phyloP scores from a whole-genome alignment of 1,140 invertebrate genomes.

The Charaxes varanes region DNA sequence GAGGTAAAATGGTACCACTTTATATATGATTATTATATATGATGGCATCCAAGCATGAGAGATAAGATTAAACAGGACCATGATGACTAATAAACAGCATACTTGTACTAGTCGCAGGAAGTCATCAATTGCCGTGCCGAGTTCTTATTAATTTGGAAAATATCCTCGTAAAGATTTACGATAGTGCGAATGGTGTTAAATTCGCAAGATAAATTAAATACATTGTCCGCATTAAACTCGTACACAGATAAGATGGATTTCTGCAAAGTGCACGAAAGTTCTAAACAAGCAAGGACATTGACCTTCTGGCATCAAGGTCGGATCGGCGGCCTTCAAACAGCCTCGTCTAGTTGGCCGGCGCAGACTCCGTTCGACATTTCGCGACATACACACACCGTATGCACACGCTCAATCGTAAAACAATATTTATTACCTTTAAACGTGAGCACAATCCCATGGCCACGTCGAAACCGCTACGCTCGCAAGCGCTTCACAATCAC shows the following conservation, averaged over 20 bases:
- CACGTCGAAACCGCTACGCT: slow-evolving; percentile 46
- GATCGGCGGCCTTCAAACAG: slow-evolving; percentile 66
- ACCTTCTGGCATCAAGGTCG: slow-evolving; percentile 67
- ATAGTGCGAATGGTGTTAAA: no score
- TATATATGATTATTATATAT: no score
- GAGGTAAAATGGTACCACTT: no score
- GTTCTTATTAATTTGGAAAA: background rate
- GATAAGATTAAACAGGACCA: background rate
- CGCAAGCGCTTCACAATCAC: slow-evolving; percentile 36
- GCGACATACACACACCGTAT: slow-evolving; percentile 36
- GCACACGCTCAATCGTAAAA: slow-evolving; percentile 27
- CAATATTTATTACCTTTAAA: slow-evolving; percentile 65
- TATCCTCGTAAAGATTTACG: no score
- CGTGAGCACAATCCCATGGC: slow-evolving; percentile 57
- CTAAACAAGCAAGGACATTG: slow-evolving; percentile 57
- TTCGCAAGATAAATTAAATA: no score
- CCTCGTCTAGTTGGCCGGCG: slow-evolving; percentile 54
- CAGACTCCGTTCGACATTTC: slow-evolving; percentile 40
- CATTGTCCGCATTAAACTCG: no score
- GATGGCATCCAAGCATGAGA: no score
- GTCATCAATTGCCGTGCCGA: background rate
- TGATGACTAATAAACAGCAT: background rate
- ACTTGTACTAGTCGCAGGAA: background rate
- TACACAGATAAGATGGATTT: no score
- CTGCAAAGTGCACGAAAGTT: slow-evolving; percentile 45